Conservation (phyloP, 2,797 vertebrate species). For the Tympanoctomys barrerae region DNA sequence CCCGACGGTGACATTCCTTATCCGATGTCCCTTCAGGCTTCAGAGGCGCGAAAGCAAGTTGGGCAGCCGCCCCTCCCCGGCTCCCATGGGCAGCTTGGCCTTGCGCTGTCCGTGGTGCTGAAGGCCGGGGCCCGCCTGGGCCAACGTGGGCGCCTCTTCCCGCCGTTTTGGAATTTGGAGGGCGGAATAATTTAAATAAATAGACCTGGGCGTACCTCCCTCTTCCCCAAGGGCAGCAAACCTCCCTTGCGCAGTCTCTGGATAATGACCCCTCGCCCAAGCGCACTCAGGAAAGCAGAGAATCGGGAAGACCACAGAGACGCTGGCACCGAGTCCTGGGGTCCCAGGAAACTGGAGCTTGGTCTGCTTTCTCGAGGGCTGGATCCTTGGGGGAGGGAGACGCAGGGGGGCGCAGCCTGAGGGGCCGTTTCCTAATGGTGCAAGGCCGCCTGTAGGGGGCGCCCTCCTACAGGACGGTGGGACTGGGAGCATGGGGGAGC, state of each 20-base stretch:
- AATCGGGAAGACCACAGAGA: not conserved
- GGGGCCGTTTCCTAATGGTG: not conserved
- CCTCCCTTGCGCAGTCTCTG: not conserved
- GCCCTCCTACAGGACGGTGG: not conserved
- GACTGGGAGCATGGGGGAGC: not conserved
- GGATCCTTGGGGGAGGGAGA: not conserved
- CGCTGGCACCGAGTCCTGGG: not conserved
- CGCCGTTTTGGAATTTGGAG: not conserved
- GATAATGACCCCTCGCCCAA: conserved; percentile 30
- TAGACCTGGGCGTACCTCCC: conserved; percentile 30
- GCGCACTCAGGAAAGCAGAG: conserved; percentile 28
- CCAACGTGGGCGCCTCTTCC: not conserved
- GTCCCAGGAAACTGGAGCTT: not conserved
- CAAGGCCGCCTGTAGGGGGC: not conserved
- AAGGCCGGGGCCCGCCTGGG: not conserved
- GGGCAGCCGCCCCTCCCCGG: rapidly evolving
- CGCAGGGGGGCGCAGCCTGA: not conserved
- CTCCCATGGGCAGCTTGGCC: not conserved
- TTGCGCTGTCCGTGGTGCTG: conserved; percentile 71
- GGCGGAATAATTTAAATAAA: conserved; percentile 66
- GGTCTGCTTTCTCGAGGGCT: not conserved
- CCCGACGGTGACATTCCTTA: conserved; percentile 47
- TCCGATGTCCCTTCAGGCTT: conserved; percentile 21
- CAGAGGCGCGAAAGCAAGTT: not conserved
- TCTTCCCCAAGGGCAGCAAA: not conserved